Base-by-base conservation (phyloP, 2,113 vertebrate genomes). In the Calyptommatus sinebrachiatus region DNA sequence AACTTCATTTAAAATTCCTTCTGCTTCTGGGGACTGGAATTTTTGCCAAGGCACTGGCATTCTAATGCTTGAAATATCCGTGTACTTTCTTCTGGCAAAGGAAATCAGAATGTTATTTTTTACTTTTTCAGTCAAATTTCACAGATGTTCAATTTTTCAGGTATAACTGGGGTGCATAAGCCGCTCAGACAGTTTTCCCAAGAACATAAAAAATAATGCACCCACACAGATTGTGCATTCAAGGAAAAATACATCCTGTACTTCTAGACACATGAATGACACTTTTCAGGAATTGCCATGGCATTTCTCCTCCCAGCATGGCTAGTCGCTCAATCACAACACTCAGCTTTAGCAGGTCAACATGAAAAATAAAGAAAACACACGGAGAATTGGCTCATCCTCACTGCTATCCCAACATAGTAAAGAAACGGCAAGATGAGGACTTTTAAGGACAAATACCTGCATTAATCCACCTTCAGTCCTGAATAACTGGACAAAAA, bases 191-290 rank as follows among this genome's bases (percentile, higher is more conserved):
- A 91, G 90, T 89, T 91, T 92, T 92, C 88, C 87, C 89, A 90
- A 88, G 88, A 81, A 82, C 84, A 85, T 85, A 86, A 48, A 86
- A 86, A 48, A 86, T 86, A 88, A 41, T 53, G 1, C 73, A 9
- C 79, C 68, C 45, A 87, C 89, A 90, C 89, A 91, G 92, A 83
- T 89, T 1, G 7, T 80, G 85, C 90, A 91, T 91, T 92, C 89
- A 91, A 89, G 83, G 85, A 84, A 86, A 87, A 92, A 91, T 84
- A 89, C 89, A 86, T 86, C 80, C 88, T 2, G 74, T 91, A 90
- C 88, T 86, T 91, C 84, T 88, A 80, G 85, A 87, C 84, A 88
- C 70, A 82, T 88, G 84, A 85, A 79, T 70, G 80, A 85, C 84
- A 84, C 86, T 89, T 61, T 84, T 91, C 87, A 63, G 71, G 84